Evolutionary conservation across 2,888 invertebrate genomes (phyloP).

Genomic region (Rhaphigaster nebulosa): DNA sequence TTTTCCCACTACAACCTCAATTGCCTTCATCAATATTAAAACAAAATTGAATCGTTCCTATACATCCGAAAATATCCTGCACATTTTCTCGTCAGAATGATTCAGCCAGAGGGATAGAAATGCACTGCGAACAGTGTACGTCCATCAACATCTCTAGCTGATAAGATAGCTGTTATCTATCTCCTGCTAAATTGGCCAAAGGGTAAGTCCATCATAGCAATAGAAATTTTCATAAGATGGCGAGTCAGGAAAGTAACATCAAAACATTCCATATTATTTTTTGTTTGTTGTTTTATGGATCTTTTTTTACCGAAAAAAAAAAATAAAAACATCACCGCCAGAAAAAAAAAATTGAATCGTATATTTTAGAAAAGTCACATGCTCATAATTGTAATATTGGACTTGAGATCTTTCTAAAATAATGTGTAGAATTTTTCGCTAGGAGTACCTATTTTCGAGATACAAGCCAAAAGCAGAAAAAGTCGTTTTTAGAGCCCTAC

Average conservation of each 20-base stretch:
- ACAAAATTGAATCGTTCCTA: not conserved
- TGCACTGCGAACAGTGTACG: not conserved
- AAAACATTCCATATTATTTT: not conserved
- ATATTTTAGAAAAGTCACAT: too few relatives aligned
- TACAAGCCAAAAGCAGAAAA: too few relatives aligned
- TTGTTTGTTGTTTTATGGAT: too few relatives aligned
- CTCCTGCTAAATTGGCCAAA: not conserved
- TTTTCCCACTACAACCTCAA: too few relatives aligned
- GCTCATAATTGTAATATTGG: too few relatives aligned
- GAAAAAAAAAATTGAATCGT: too few relatives aligned
- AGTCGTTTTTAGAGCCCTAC: too few relatives aligned
- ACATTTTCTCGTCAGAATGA: not conserved
- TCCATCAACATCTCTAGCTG: not conserved
- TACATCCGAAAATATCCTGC: not conserved
- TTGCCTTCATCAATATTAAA: not conserved
- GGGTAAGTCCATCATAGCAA: not conserved
- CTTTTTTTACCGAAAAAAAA: too few relatives aligned
- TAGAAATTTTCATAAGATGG: not conserved
- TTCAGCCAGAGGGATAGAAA: not conserved
- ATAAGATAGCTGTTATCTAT: slow-evolving; percentile 27
- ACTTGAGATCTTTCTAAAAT: too few relatives aligned
- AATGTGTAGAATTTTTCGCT: too few relatives aligned
- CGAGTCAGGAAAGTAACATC: not conserved
- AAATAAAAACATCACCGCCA: too few relatives aligned
- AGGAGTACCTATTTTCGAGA: too few relatives aligned